Evolutionary conservation across 2,797 vertebrate genomes (phyloP).

Genomic region (Pseudocheirus occidentalis): DNA sequence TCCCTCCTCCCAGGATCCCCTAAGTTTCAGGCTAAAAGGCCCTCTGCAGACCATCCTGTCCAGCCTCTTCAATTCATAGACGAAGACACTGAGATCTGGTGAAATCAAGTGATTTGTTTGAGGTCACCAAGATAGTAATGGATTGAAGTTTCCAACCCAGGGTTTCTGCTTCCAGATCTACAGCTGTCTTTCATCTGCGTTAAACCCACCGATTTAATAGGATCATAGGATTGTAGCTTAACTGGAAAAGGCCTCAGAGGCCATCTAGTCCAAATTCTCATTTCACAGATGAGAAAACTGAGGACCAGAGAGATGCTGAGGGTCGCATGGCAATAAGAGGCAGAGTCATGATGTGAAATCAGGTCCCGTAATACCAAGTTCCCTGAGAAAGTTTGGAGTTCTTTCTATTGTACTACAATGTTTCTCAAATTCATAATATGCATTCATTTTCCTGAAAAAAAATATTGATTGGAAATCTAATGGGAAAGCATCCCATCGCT

Average conservation of each 20-base stretch:
- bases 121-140: neutral
- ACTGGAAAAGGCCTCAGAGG: neutral
- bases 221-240: neutral
- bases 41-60: neutral
- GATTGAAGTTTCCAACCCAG: neutral
- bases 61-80: constrained; percentile 15
- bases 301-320: neutral
- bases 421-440: neutral
- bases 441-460: neutral
- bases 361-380: neutral
- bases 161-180: neutral
- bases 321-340: neutral
- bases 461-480: neutral
- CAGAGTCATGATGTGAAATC: neutral
- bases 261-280: neutral
- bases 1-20: neutral
- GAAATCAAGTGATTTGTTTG: neutral
- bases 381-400: neutral
- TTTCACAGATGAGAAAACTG: neutral
- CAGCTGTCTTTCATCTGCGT: neutral
- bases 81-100: neutral
- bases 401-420: neutral
- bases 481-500: neutral
- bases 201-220: neutral
- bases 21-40: neutral